Conservation (phyloP, 2,888 invertebrate species). For the Trissolcus japonicus region DNA sequence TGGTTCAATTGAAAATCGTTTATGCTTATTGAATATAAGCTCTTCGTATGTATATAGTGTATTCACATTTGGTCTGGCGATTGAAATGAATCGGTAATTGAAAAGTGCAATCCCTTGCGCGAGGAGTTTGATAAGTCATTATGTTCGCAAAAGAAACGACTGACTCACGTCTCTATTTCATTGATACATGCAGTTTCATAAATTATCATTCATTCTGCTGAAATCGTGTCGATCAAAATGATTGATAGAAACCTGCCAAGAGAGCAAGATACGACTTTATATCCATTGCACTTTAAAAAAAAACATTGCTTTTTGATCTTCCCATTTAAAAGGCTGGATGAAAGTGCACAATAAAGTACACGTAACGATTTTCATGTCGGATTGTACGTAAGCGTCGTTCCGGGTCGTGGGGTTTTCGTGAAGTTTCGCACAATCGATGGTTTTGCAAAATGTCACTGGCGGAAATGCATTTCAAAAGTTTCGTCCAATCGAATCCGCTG, state of each 20-base stretch:
- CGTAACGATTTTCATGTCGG: constrained; percentile 5
- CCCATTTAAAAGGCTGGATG: not conserved
- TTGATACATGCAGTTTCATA: constrained; percentile 30
- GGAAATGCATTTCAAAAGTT: constrained; percentile 24
- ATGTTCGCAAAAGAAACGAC: constrained; percentile 25
- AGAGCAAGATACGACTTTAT: constrained; percentile 43
- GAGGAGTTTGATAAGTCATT: constrained; percentile 32
- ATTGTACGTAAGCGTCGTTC: not conserved
- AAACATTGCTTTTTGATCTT: constrained; percentile 5
- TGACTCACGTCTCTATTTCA: constrained; percentile 36
- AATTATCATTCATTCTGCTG: constrained; percentile 26
- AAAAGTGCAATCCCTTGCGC: too few relatives aligned
- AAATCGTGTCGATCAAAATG: constrained; percentile 43
- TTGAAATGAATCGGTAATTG: too few relatives aligned
- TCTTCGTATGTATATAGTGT: not conserved
- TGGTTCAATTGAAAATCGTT: too few relatives aligned
- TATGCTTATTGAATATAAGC: not conserved
- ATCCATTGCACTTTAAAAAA: constrained; percentile 2
- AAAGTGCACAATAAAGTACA: not conserved
- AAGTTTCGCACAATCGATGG: not conserved
- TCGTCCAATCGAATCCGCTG: constrained; percentile 16
- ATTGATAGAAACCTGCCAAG: constrained; percentile 42
- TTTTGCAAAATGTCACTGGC: constrained; percentile 9
- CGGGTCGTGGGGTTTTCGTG: not conserved
- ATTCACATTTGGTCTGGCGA: not conserved